Evolutionary conservation across 2,888 invertebrate genomes (phyloP), one percentile per base, ranked within the genome.

Genomic region (Pristionchus exspectatus): DNA sequence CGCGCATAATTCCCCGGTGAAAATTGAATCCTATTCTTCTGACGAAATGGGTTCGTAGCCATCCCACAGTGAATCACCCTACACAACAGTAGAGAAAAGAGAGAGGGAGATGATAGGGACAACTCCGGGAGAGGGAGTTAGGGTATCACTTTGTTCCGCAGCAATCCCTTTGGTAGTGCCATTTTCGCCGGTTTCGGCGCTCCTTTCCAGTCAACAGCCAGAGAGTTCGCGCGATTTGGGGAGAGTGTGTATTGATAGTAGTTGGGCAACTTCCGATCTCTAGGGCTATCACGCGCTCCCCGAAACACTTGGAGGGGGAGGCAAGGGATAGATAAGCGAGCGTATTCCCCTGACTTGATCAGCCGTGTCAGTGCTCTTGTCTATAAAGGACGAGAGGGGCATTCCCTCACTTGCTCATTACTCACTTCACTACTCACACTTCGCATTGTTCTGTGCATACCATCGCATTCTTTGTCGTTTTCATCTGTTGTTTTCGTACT

Each of bases 41-140:
- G 81, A 81, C 50, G 81, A 50, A 27, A 50, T n/a, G 81, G 81
- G 81, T 50, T 54, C 81, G 81, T 72, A 14, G 30, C 44, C 44
- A 16, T 69, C 69, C n/a, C 69, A 27, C 69, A 21, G 21, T 74
- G 50, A 81, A 27, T 81, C 81, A n/a, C n/a, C n/a, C n/a, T n/a
- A 44, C 38, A 9, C 50, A 50, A 44, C 50, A 50, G 27, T 54
- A 54, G 10, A 54, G 77, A 33, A 14, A n/a, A 27, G 77, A 81
- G 50, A 33, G 77, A 81, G 81, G 54, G 44, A 77, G 33, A 24
- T 44, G 77, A 44, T 38, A 77, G 77, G 24, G 44, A 30, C 30
- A 16, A 16, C 30, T 33, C 18, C 69, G 16, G 33, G 5, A 30
- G 72, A 21, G 38, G 54, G 81, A 69, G 69, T 5, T 63, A 1